Conservation (phyloP, 2,797 vertebrate genomes). For the Epinephelus awoara region DNA sequence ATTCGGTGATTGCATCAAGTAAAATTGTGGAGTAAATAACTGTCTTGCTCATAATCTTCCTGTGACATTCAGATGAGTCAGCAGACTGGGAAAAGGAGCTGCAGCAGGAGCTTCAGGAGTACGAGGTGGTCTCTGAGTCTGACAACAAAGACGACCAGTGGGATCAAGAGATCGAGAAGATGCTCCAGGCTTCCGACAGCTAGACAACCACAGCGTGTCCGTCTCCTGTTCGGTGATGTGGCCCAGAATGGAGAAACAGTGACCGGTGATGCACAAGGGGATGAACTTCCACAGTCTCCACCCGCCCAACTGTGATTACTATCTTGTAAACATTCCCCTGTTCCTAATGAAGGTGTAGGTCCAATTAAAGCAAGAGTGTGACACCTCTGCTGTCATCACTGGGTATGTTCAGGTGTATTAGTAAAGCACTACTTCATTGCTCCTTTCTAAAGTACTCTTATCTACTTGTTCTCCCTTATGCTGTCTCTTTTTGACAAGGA, state of each 20-base stretch:
- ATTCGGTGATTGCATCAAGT: background rate
- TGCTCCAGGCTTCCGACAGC: conserved; percentile 90
- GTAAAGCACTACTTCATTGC: conserved; percentile 33
- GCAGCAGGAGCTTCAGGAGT: conserved; percentile 95
- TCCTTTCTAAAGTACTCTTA: conserved; percentile 31
- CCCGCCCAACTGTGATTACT: conserved; percentile 20
- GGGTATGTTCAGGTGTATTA: conserved; percentile 20
- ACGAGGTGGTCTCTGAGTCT: conserved; percentile 92
- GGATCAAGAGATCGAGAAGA: conserved; percentile 97
- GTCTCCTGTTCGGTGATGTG: background rate
- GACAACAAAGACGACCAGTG: conserved; percentile 93
- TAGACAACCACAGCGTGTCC: conserved; percentile 25
- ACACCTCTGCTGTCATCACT: conserved; percentile 39
- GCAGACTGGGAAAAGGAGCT: conserved; percentile 96
- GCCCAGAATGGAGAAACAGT: background rate
- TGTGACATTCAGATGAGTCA: conserved; percentile 77
- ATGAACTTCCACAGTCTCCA: background rate
- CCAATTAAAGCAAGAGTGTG: conserved; percentile 32
- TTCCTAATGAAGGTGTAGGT: conserved; percentile 42
- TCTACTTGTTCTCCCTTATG: conserved; percentile 5
- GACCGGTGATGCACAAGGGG: conserved; percentile 28
- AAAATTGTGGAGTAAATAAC: background rate
- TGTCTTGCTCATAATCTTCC: background rate
- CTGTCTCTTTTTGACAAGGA: conserved; percentile 3
- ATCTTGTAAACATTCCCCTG: conserved; percentile 33